A percentile compares a stretch with the other conserved stretches of the same genome.
Evolutionary conservation across 2,797 vertebrate species (phyloP).

Genomic region (Fundulus diaphanus): DNA sequence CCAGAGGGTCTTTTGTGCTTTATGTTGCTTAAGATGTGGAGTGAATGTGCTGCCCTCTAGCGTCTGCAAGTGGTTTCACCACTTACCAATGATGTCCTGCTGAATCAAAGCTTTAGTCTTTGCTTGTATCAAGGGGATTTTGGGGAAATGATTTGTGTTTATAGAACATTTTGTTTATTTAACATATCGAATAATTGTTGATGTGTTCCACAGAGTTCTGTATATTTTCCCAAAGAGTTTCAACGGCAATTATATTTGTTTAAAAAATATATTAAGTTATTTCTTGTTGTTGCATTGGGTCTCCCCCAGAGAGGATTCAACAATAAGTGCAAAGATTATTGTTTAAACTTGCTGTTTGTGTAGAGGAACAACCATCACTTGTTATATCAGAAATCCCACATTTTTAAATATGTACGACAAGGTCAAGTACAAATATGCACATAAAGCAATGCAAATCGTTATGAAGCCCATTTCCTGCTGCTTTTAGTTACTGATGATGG

Average conservation of each 20-base stretch:
- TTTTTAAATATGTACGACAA: not conserved
- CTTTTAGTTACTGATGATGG: constrained; percentile 61
- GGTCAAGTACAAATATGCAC: not conserved
- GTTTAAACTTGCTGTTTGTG: constrained; percentile 25
- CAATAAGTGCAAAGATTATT: constrained; percentile 18
- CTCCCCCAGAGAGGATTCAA: constrained; percentile 17
- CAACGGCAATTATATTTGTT: constrained; percentile 64
- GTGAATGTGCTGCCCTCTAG: constrained; percentile 61
- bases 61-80: constrained; percentile 64
- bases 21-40: constrained; percentile 42
- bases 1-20: constrained; percentile 53
- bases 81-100: constrained; percentile 60
- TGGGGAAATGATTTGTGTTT: constrained; percentile 60
- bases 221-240: constrained; percentile 51
- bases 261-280: constrained; percentile 75
- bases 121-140: constrained; percentile 59
- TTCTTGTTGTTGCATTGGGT: constrained; percentile 52
- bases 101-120: constrained; percentile 60
- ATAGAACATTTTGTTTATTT: constrained; percentile 73
- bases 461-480: constrained; percentile 58
- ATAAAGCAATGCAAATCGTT: constrained; percentile 16
- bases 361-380: constrained; percentile 25
- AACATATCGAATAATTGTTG: constrained; percentile 49
- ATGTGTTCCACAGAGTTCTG: constrained; percentile 54
- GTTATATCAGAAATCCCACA: constrained; percentile 12